Base-by-base conservation (phyloP, 2,797 vertebrate species). In the Phylloscopus collybita region DNA sequence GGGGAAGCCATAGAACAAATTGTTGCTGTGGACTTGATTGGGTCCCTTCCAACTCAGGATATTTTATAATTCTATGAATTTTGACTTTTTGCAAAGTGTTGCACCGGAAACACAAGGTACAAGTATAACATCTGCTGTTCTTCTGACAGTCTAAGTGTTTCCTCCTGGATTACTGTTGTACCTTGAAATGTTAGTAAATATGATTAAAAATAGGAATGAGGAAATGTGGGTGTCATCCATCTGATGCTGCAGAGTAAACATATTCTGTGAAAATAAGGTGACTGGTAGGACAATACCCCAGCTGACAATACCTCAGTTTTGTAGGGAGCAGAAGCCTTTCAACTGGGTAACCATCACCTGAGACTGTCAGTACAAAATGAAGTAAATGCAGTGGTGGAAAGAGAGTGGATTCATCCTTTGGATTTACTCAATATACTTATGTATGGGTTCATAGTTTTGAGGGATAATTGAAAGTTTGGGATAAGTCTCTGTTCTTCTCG, bases 181-280 rank as follows among this genome's bases (percentile, higher is more conserved):
- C 91, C 90, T 95, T 93, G n/a, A 88, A 90, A 59, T 80, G 64
- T 34, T 79, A 85, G 80, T 79, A 95, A 95, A 95, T 93, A 64
- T 22, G 50, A 57, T 67, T 87, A 92, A 91, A 92, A 95, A 73
- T 82, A 95, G 74, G 45, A 90, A 88, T 76, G 80, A 74, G 82
- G 61, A 94, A 91, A 88, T 83, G 69, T 96, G 82, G 79, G 69
- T 91, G 93, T 94, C 65, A 88, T 89, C 51, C 74, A 79, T 92
- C 60, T 93, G 93, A 94, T 95, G 84, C 50, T 92, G 14, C 29
- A 34, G 91, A 69, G 85, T 91, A 93, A 95, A 96, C 49, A 95
- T 66, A 89, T 69, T 45, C 83, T 96, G 78, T 80, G 90, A 92
- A 92, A 95, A 88, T 61, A 42, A 92, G 45, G 45, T 5, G 4